These are phyloP conservation scores for Australoheros scitulus DNA, from an alignment of 2,113 vertebrate species.

Conservation along the genomic window DNA sequence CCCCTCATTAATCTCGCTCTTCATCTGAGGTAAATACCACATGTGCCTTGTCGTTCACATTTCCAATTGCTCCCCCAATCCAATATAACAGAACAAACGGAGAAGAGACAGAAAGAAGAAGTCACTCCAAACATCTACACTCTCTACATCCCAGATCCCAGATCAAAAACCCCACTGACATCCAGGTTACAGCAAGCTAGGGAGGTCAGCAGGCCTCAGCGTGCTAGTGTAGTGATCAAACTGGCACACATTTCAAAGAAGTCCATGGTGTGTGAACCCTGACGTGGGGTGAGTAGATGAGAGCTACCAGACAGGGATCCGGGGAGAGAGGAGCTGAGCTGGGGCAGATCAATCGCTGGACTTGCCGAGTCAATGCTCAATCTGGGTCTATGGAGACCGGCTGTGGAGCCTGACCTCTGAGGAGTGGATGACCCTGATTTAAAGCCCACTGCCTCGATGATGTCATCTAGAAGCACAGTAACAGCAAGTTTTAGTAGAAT, in stretches of 20 bases:
- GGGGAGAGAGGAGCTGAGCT: slow-evolving; percentile 86
- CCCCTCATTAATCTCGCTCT: slow-evolving; percentile 22
- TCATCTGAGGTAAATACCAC: slow-evolving; percentile 7
- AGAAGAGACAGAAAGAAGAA: slow-evolving; percentile 58
- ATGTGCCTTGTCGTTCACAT: neutral
- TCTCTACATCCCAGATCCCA: slow-evolving; percentile 9
- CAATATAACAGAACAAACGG: neutral
- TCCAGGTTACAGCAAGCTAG: neutral
- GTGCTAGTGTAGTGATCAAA: slow-evolving; percentile 94
- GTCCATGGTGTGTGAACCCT: slow-evolving; percentile 98
- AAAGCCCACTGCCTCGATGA: slow-evolving; percentile 83
- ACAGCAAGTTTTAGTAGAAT: neutral
- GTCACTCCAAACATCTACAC: slow-evolving; percentile 23
- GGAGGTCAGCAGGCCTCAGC: slow-evolving; percentile 76
- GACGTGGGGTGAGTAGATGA: slow-evolving; percentile 80
- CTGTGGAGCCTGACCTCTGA: slow-evolving; percentile 91
- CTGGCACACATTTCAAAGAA: slow-evolving; percentile 99
- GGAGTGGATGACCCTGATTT: slow-evolving; percentile 94
- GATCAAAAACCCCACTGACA: slow-evolving; percentile 23
- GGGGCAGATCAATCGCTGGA: slow-evolving; percentile 78
- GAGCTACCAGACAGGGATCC: slow-evolving; percentile 86
- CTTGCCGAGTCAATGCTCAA: slow-evolving; percentile 89
- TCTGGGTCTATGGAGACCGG: slow-evolving; percentile 87
- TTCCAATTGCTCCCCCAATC: neutral
- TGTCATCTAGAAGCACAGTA: slow-evolving; percentile 82